Conservation (phyloP, 2,888 invertebrate genomes). For the Adelognathus sp. region DNA sequence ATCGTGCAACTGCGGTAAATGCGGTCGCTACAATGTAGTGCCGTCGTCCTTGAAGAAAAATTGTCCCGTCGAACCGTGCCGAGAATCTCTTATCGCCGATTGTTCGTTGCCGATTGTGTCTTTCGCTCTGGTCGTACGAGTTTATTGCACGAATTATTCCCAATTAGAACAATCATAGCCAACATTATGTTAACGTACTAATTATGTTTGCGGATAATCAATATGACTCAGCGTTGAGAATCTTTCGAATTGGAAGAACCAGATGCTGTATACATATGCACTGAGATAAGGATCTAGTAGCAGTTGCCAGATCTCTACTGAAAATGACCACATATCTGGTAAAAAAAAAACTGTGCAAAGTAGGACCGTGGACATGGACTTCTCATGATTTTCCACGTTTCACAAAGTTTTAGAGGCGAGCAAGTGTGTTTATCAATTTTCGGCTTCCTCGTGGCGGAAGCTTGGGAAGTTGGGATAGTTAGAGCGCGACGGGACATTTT, state of each 20-base stretch:
- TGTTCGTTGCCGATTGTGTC: constrained; percentile 2
- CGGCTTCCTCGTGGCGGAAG: too few relatives aligned
- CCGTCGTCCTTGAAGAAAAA: constrained; percentile 38
- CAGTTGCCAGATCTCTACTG: too few relatives aligned
- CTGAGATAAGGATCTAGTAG: too few relatives aligned
- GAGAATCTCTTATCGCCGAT: constrained; percentile 2
- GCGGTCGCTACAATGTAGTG: constrained; percentile 38
- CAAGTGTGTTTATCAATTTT: too few relatives aligned
- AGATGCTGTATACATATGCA: background rate
- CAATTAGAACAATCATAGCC: constrained; percentile 34
- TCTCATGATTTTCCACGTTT: too few relatives aligned
- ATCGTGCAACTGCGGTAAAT: constrained; percentile 20
- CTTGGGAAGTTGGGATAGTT: too few relatives aligned
- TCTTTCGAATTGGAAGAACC: background rate
- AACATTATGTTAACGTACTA: background rate
- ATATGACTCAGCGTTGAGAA: background rate
- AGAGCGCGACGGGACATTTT: too few relatives aligned
- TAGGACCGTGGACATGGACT: too few relatives aligned
- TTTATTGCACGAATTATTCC: background rate
- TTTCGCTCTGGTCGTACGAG: background rate
- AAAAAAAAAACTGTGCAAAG: too few relatives aligned
- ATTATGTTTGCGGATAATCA: constrained; percentile 27
- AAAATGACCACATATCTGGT: too few relatives aligned
- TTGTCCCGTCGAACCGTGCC: background rate
- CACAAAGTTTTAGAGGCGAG: too few relatives aligned